Base-by-base conservation (phyloP, 1,140 invertebrate genomes). In the Harlomillsia oculata region DNA sequence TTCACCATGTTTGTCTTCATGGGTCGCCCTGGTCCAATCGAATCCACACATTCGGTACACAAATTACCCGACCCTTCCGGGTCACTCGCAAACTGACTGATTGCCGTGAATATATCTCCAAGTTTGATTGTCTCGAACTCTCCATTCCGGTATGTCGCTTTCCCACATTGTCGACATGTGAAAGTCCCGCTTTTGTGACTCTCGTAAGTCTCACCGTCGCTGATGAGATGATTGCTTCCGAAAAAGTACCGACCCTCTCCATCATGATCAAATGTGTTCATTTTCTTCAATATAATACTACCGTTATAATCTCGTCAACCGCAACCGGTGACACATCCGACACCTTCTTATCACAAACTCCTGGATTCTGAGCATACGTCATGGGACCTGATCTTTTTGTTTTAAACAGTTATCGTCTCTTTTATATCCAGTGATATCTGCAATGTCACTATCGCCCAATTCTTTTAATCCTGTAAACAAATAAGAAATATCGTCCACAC, bases 51-150 rank as follows among this genome's bases (percentile, higher is more conserved):
- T 18, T 46, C 20, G 8, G 44, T 46, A 28, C 44, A 46, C 11
- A 46, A 11, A 25, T 46, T 52, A 16, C 32, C 21, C 25, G 32
- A 37, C 9, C 36, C 51, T 13, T 37, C 23, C 5, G 40, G n/a
- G 9, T 9, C 34, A 8, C 8, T 30, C 26, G 55, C 46, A 26
- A 62, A 62, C 23, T 57, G 54, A 29, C 54, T 57, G 29, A 62
- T 49, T 28, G 56, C 54, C 34, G 59, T 56, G 54, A 62, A 62
- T 28, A 62, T 62, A 48, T 62, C 59, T 18, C 54, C 59, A 55
- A 62, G 28, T 34, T 62, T 62, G 44, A 62, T 62, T 34, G 60
- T 62, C 39, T 57, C 53, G 41, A 62, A 62, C 29, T 62, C 60
- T 29, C 55, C 60, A 45, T 62, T 56, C 39, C 43, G 37, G 32